Evolutionary conservation across 2,113 vertebrate genomes (phyloP), one percentile per base, ranked within the genome.

Genomic region (Eurypyga helias): DNA sequence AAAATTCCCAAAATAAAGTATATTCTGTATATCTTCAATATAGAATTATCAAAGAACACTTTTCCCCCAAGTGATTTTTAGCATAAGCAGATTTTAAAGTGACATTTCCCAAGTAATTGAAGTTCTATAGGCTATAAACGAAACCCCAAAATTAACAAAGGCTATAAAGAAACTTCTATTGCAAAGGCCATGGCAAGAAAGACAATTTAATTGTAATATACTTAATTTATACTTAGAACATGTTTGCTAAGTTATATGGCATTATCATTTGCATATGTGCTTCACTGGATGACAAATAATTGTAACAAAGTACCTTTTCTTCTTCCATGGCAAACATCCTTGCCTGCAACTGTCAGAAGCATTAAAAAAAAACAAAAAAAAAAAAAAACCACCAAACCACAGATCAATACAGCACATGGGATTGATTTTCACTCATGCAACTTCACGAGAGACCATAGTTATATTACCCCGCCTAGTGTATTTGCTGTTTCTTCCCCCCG

Each of bases 291-390:
- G 64, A 64, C 6, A 84, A 86, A 29, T 38, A 72, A 82, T 36
- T 76, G 4, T 65, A 55, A 57, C 18, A 45, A 66, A 93, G 51
- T 99, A 99, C 99, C 99, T 99, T 99, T 97, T 99, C 99, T 97
- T 98, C 99, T 97, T 99, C 99, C 71, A 98, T 65, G 86, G 92
- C 96, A 97, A 97, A 98, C 93, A 99, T 97, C 97, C 98, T 99
- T 97, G 97, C 94, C 97, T 99, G 99, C 83, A 99, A 98, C 99
- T 99, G 29, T 25, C 46, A 73, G 57, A 24, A 33, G 38, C 55
- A 88, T 25, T 41, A 41, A 34, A 69, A 54, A 13, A 52, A 65
- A 28, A 38, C 48, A 51, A 9, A n/a, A 54, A 48, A 29, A 6
- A 67, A 84, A 41, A 10, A 9, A 41, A 41, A 41, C 41, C 41